These are phyloP conservation scores for Brachionus manjavacas DNA, from an alignment of 1,140 invertebrate genomes.

Conservation along the genomic window DNA sequence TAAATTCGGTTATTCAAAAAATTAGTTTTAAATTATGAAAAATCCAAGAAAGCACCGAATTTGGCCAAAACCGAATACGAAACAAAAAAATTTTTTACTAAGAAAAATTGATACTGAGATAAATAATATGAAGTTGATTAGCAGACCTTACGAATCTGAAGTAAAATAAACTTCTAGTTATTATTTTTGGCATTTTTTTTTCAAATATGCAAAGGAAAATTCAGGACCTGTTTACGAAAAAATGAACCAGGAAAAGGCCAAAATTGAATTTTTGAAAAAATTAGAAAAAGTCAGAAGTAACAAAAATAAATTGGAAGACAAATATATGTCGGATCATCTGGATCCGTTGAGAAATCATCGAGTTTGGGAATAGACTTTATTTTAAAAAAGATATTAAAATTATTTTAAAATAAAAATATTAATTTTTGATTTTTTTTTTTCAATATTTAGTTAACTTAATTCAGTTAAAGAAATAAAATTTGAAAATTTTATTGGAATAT, in stretches of 20 bases:
- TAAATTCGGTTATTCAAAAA: too few relatives aligned
- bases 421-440: neutral
- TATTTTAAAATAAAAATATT: neutral
- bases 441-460: neutral
- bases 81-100: neutral
- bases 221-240: neutral
- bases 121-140: constrained; percentile 38
- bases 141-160: constrained; percentile 1
- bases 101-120: constrained; percentile 32
- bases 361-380: constrained; percentile 37
- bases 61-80: constrained; percentile 25
- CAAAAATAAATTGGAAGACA: constrained; percentile 35
- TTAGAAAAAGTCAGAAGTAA: constrained; percentile 10
- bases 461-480: neutral
- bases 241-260: neutral
- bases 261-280: neutral
- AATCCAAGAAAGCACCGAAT: constrained; percentile 30
- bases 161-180: neutral
- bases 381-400: neutral
- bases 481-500: neutral
- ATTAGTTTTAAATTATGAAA: neutral
- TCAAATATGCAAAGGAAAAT: neutral
- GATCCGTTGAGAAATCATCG: constrained; percentile 19
- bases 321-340: constrained; percentile 19
- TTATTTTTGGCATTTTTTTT: neutral